Conservation (phyloP, 1,140 invertebrate genomes). For the Tigriopus japonicus region DNA sequence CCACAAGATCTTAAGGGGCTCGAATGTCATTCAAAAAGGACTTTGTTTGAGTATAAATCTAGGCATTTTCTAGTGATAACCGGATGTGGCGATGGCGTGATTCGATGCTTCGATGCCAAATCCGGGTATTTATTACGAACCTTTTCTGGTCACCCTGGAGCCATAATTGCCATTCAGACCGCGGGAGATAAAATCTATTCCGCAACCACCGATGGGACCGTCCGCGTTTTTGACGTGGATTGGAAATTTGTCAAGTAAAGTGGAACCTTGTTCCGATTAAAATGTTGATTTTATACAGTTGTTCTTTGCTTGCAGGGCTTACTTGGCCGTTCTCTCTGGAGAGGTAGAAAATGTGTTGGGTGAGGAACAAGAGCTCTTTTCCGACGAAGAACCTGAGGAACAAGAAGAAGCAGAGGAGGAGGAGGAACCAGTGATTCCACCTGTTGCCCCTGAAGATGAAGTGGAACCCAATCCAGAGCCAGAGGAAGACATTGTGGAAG, state of each 20-base stretch:
- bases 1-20: too few relatives aligned
- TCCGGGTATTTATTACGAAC: slow-evolving; percentile 29
- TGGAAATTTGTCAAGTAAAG: not conserved
- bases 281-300: not conserved
- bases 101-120: slow-evolving; percentile 32
- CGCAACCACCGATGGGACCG: slow-evolving; percentile 26
- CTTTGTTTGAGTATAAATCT: too few relatives aligned
- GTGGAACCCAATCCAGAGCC: too few relatives aligned
- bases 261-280: not conserved
- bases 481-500: not conserved
- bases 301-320: not conserved
- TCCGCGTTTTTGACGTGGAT: slow-evolving; percentile 18
- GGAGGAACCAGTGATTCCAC: too few relatives aligned
- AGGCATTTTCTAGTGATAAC: slow-evolving; percentile 27
- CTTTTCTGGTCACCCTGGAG: slow-evolving; percentile 27
- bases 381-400: too few relatives aligned
- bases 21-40: too few relatives aligned
- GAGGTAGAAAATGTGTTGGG: not conserved
- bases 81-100: slow-evolving; percentile 27
- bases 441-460: too few relatives aligned
- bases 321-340: not conserved
- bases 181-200: slow-evolving; percentile 27
- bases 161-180: slow-evolving; percentile 28
- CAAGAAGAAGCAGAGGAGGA: too few relatives aligned
- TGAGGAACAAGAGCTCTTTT: not conserved